Percentiles rank a stretch among this genome's conserved stretches.
These are phyloP conservation scores for Daboia siamensis DNA, from an alignment of 2,113 vertebrate species.

Conservation along the genomic window DNA sequence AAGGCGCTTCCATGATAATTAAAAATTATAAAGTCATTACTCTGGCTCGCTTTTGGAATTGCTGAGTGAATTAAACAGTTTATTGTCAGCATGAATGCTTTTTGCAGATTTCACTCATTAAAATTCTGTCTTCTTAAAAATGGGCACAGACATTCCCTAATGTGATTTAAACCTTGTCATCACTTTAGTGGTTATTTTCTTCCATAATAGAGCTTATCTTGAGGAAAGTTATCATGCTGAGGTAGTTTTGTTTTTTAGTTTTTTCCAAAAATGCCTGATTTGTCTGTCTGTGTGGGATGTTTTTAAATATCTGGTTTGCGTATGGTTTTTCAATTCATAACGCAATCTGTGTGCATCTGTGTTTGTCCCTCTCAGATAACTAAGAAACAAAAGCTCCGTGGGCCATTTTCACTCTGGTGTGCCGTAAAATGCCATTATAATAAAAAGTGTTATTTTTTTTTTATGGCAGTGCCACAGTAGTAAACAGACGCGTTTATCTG, in stretches of 20 bases:
- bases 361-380: conserved; percentile 21
- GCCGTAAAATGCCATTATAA: conserved; percentile 43
- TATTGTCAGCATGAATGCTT: conserved; percentile 44
- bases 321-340: not conserved
- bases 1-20: conserved; percentile 44
- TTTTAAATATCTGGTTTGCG: not conserved
- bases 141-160: conserved; percentile 31
- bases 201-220: conserved; percentile 42
- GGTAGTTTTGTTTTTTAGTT: not conserved
- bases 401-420: conserved; percentile 39
- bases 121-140: conserved; percentile 52
- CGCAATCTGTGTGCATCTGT: conserved; percentile 13
- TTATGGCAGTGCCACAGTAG: conserved; percentile 38
- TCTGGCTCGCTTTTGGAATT: conserved; percentile 56
- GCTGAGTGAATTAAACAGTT: conserved; percentile 47
- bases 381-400: conserved; percentile 36
- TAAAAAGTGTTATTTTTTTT: conserved; percentile 54
- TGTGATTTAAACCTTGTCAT: conserved; percentile 32
- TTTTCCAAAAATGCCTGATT: not conserved
- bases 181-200: conserved; percentile 45
- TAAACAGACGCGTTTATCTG: conserved; percentile 52
- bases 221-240: conserved; percentile 25
- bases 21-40: conserved; percentile 63
- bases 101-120: conserved; percentile 57
- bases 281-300: not conserved